Percentiles rank a stretch among this genome's conserved stretches.
phyloP scores from a whole-genome alignment of 2,888 invertebrate genomes.

The Rhamnusium bicolor region DNA sequence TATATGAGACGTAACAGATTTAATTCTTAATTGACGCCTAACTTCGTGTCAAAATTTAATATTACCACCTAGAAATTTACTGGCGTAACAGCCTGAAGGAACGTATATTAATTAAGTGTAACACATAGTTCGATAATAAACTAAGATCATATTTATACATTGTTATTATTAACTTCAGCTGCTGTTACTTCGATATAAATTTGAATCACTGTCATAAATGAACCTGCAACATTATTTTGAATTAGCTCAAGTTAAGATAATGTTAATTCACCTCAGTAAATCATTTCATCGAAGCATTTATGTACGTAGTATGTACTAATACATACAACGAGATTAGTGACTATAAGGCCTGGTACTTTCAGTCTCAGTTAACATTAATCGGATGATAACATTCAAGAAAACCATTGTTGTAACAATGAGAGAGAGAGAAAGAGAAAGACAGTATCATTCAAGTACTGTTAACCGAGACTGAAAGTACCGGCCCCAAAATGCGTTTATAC shows the following conservation, averaged over 20 bases:
- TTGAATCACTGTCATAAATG: neutral
- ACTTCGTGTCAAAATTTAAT: conserved; percentile 20
- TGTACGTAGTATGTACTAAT: too few relatives aligned
- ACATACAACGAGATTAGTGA: too few relatives aligned
- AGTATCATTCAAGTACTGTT: too few relatives aligned
- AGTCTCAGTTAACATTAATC: too few relatives aligned
- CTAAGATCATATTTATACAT: conserved; percentile 11
- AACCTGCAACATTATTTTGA: neutral
- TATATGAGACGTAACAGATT: neutral
- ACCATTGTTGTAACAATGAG: too few relatives aligned
- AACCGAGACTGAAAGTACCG: too few relatives aligned
- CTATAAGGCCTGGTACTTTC: too few relatives aligned
- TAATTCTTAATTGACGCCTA: conserved; percentile 5
- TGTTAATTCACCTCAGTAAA: too few relatives aligned
- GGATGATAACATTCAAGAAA: too few relatives aligned
- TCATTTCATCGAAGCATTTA: too few relatives aligned
- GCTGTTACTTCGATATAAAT: neutral
- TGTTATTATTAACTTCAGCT: conserved; percentile 17
- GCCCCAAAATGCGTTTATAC: too few relatives aligned
- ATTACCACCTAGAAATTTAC: conserved; percentile 10
- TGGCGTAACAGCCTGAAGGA: conserved; percentile 8
- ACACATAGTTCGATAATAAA: conserved; percentile 22
- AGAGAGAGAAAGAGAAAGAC: too few relatives aligned
- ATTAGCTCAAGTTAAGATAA: neutral
- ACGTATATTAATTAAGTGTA: conserved; percentile 23